These are phyloP conservation scores for Cervus canadensis DNA, from an alignment of 2,113 vertebrate species.

Conservation along the genomic window DNA sequence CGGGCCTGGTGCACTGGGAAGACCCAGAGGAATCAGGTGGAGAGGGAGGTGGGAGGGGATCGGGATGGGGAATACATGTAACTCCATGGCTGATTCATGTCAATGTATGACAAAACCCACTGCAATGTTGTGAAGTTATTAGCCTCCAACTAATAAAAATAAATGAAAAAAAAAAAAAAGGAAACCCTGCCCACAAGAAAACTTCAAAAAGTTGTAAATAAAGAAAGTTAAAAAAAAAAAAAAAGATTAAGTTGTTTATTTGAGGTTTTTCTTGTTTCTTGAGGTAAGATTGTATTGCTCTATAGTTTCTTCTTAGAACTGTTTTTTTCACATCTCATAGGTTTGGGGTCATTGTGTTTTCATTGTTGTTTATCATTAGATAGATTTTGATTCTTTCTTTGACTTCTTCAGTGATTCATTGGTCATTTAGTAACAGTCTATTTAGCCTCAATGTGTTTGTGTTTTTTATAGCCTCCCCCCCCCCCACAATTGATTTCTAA, in stretches of 20 bases:
- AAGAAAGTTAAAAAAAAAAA: no score
- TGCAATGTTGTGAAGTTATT: no score
- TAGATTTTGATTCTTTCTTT: neutral
- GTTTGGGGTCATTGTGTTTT: neutral
- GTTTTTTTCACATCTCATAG: neutral
- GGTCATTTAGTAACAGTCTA: neutral
- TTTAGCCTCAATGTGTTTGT: neutral
- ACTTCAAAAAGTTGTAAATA: no score
- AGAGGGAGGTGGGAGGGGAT: no score
- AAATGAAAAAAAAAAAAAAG: no score
- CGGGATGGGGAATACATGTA: no score
- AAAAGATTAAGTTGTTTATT: neutral
- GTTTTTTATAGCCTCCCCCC: neutral
- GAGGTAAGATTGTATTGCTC: neutral
- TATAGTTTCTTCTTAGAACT: neutral
- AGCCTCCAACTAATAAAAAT: no score
- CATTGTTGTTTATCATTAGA: neutral
- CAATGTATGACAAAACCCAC: no score
- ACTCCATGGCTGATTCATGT: no score
- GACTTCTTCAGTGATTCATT: neutral
- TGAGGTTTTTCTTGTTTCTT: neutral
- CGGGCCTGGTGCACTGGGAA: no score
- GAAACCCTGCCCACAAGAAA: no score
- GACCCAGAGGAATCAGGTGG: no score
- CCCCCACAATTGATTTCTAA: neutral